Evolutionary conservation across 1,140 invertebrate species (phyloP).

Genomic region (Ceratoteleas bidentatus): DNA sequence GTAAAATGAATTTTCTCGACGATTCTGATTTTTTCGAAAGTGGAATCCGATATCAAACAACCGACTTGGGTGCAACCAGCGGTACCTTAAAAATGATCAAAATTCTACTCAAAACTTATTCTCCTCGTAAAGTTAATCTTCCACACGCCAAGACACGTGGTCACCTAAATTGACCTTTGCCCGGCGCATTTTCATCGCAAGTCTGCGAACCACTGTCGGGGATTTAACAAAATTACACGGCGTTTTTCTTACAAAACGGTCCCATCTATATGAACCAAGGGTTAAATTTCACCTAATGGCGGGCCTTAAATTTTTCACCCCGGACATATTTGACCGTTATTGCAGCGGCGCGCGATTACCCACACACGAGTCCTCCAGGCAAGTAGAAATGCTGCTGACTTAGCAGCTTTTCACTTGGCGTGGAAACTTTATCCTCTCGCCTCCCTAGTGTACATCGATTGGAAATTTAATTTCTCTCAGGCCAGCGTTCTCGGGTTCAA

Average conservation of each 20-base stretch:
- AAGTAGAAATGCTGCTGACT: conserved; percentile 52
- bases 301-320: conserved; percentile 41
- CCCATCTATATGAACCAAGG: conserved; percentile 18
- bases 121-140: too few species aligned
- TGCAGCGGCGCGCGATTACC: conserved; percentile 37
- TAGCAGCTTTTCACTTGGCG: conserved; percentile 52
- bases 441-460: conserved; percentile 35
- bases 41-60: too few species aligned
- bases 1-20: too few species aligned
- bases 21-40: too few species aligned
- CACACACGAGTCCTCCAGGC: conserved; percentile 11
- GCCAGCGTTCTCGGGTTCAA: too few species aligned
- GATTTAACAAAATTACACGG: background rate
- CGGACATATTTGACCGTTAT: conserved; percentile 54
- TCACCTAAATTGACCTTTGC: background rate
- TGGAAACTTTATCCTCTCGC: conserved; percentile 46
- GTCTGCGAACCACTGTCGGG: background rate
- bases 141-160: background rate
- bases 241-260: conserved; percentile 12
- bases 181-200: background rate
- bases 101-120: too few species aligned
- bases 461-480: conserved; percentile 40
- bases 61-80: too few species aligned
- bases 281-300: conserved; percentile 41
- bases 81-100: too few species aligned